Conservation (phyloP, 2,888 invertebrate species). For the Monochamus alternatus region DNA sequence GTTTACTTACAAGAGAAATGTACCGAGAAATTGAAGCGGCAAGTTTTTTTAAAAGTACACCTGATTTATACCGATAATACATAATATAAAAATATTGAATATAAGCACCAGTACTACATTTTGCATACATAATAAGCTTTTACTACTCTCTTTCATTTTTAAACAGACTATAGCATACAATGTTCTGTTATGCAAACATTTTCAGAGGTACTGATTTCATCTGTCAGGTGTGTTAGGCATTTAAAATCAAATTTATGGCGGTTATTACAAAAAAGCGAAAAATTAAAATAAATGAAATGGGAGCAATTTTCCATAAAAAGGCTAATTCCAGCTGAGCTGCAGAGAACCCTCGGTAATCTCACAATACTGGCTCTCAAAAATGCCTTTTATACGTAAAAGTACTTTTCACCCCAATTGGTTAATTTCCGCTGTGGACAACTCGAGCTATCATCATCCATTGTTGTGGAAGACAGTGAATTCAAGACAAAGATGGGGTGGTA, state of each 20-base stretch:
- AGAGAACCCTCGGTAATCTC: conserved; percentile 7
- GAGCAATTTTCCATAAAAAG: conserved; percentile 7
- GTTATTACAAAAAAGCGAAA: not conserved
- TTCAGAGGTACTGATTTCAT: not conserved
- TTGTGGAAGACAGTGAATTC: conserved; percentile 51
- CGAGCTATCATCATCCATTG: conserved; percentile 55
- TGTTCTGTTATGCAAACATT: too few species aligned
- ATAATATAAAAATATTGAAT: too few species aligned
- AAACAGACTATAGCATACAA: too few species aligned
- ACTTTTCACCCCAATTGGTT: conserved; percentile 49
- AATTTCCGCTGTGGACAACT: conserved; percentile 59
- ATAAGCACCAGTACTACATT: too few species aligned
- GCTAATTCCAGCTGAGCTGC: not conserved
- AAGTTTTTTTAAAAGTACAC: too few species aligned
- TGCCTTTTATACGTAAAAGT: conserved; percentile 39
- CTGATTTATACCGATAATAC: too few species aligned
- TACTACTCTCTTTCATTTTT: too few species aligned
- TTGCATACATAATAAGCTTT: too few species aligned
- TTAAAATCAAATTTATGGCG: conserved; percentile 1
- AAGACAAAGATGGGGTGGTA: conserved; percentile 51
- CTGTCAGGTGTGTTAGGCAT: not conserved
- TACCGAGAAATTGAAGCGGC: too few species aligned
- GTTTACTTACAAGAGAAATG: too few species aligned
- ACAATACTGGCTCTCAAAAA: conserved; percentile 9
- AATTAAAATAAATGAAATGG: conserved; percentile 6